Conservation (phyloP, 2,888 invertebrate genomes). For the Hypena proboscidalis region DNA sequence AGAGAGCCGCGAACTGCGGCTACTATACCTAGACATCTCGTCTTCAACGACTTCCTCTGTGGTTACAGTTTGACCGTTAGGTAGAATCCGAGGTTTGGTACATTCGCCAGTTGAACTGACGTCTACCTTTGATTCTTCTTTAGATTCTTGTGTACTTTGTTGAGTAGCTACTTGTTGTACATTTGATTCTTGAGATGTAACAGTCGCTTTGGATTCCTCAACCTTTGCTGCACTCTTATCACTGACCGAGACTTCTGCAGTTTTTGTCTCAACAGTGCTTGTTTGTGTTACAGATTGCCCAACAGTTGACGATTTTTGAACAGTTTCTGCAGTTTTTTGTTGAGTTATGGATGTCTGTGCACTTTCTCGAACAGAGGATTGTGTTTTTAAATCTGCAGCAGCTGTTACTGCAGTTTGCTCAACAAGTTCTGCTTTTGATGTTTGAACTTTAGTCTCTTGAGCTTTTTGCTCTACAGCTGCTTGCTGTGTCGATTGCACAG, state of each 20-base stretch:
- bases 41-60: constrained; percentile 65
- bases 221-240: constrained; percentile 10
- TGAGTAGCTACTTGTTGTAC: constrained; percentile 35
- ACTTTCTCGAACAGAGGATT: constrained; percentile 18
- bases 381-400: constrained; percentile 27
- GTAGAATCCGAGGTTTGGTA: constrained; percentile 43
- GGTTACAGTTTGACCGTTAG: constrained; percentile 75
- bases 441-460: constrained; percentile 1
- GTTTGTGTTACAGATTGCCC: constrained; percentile 10
- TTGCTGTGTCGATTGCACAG: constrained; percentile 29
- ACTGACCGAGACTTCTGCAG: constrained; percentile 10
- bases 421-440: constrained; percentile 6
- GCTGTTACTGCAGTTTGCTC: constrained; percentile 10
- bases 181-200: constrained; percentile 31
- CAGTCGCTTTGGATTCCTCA: constrained; percentile 8
- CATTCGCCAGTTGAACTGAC: constrained; percentile 48
- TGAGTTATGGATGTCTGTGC: constrained; percentile 29
- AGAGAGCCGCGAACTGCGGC: constrained; percentile 86
- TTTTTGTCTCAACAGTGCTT: constrained; percentile 18
- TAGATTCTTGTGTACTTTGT: constrained; percentile 38
- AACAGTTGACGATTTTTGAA: not conserved
- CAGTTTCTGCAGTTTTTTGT: constrained; percentile 16
- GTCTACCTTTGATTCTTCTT: constrained; percentile 37
- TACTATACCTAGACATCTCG: constrained; percentile 86
- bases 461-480: constrained; percentile 1